A percentile compares a stretch with the other conserved stretches of the same genome.
Conservation (phyloP, 2,888 invertebrate genomes). For the Orgyia antiqua region DNA sequence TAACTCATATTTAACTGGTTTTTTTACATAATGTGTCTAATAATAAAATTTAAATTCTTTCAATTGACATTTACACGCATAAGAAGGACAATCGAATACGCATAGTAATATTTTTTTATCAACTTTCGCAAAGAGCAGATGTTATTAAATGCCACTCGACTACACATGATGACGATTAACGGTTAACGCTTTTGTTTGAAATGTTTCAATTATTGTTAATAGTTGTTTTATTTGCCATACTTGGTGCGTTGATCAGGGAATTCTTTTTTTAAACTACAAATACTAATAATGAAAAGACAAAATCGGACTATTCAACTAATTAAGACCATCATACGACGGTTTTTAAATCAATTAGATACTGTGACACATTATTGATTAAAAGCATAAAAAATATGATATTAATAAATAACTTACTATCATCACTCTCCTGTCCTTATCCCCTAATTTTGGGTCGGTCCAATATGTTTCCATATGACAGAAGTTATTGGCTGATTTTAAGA, state of each 20-base stretch:
- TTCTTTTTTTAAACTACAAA: too few relatives aligned
- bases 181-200: slow-evolving; percentile 40
- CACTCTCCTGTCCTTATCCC: too few relatives aligned
- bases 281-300: too few relatives aligned
- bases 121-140: slow-evolving; percentile 58
- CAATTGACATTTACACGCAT: slow-evolving; percentile 38
- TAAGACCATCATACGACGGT: too few relatives aligned
- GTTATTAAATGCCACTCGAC: slow-evolving; percentile 54
- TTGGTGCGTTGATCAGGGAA: slow-evolving; percentile 11
- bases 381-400: too few relatives aligned
- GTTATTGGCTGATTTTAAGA: too few relatives aligned
- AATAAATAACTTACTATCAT: too few relatives aligned
- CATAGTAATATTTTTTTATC: slow-evolving; percentile 29
- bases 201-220: slow-evolving; percentile 53
- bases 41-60: slow-evolving; percentile 34
- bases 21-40: slow-evolving; percentile 20
- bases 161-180: slow-evolving; percentile 38
- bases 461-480: too few relatives aligned
- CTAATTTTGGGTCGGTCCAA: too few relatives aligned
- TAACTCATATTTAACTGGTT: neutral
- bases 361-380: too few relatives aligned
- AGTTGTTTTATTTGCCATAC: slow-evolving; percentile 28
- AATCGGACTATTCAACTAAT: too few relatives aligned
- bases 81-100: slow-evolving; percentile 39
- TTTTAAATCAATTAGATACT: too few relatives aligned